Conservation (phyloP, 2,113 vertebrate species). For the Cervus canadensis region DNA sequence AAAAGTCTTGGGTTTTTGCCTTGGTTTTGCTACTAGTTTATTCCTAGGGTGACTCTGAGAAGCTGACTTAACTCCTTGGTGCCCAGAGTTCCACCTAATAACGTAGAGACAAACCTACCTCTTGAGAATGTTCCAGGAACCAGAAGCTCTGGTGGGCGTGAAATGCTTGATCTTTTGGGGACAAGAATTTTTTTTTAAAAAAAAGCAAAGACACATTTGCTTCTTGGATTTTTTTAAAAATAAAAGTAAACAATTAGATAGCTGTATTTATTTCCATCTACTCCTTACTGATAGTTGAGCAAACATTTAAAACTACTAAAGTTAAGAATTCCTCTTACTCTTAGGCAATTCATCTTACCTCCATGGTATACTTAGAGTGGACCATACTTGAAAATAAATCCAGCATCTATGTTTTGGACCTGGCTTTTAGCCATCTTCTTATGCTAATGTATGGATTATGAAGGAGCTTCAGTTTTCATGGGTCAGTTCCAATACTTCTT, state of each 20-base stretch:
- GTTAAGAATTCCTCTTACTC: background rate
- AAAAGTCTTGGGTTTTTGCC: conserved; percentile 18
- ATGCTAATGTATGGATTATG: background rate
- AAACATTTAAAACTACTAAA: conserved; percentile 27
- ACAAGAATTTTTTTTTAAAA: background rate
- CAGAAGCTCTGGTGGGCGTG: background rate
- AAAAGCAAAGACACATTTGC: background rate
- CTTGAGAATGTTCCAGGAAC: background rate
- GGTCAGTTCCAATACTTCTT: conserved; percentile 20
- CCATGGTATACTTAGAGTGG: background rate
- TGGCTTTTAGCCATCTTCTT: conserved; percentile 19
- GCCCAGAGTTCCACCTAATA: background rate
- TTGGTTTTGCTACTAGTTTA: conserved; percentile 23
- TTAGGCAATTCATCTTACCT: conserved; percentile 29
- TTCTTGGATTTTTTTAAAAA: background rate
- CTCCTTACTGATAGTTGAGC: conserved; percentile 19
- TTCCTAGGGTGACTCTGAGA: conserved; percentile 30
- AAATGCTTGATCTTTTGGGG: background rate
- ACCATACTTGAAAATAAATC: background rate
- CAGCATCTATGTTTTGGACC: background rate
- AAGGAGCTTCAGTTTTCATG: conserved; percentile 3
- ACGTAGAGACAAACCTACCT: conserved; percentile 28
- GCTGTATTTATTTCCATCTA: conserved; percentile 19
- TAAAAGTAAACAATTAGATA: background rate
- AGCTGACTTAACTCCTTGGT: conserved; percentile 20